phyloP scores from a whole-genome alignment of 1,140 invertebrate species.

The Pentalonia nigronervosa region DNA sequence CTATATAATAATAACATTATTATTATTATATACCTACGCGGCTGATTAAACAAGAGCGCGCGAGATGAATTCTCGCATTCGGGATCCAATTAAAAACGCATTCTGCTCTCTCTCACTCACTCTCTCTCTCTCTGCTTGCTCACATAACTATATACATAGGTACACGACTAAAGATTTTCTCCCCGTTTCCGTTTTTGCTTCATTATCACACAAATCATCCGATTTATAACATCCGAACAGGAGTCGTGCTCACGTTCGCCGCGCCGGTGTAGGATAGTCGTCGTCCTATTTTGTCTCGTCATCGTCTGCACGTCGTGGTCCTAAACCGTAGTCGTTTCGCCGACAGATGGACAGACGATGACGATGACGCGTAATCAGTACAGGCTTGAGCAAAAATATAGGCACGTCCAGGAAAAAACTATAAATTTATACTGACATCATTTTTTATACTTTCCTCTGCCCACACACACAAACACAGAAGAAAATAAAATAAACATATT shows the following conservation, averaged over 20 bases:
- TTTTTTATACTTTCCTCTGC: neutral
- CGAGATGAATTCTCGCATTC: neutral
- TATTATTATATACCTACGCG: neutral
- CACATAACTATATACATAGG: neutral
- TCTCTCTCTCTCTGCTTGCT: neutral
- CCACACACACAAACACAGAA: neutral
- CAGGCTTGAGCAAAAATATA: neutral
- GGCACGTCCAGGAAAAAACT: neutral
- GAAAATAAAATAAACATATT: too few species aligned
- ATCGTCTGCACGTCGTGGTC: neutral
- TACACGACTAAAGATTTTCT: neutral
- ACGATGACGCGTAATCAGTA: neutral
- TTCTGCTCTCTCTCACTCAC: neutral
- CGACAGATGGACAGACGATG: neutral
- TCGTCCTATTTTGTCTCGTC: neutral
- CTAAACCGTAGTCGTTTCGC: neutral
- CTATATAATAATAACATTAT: neutral
- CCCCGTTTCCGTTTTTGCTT: neutral
- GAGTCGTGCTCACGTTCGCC: neutral
- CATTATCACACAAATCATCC: constrained; percentile 5
- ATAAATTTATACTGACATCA: neutral
- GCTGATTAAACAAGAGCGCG: neutral
- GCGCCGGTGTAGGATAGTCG: neutral
- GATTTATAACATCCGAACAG: neutral
- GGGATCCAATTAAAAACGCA: constrained; percentile 7